A percentile compares a stretch with the other conserved stretches of the same genome.
Conservation (phyloP, 2,797 vertebrate species). For the Acrossocheilus fasciatus region DNA sequence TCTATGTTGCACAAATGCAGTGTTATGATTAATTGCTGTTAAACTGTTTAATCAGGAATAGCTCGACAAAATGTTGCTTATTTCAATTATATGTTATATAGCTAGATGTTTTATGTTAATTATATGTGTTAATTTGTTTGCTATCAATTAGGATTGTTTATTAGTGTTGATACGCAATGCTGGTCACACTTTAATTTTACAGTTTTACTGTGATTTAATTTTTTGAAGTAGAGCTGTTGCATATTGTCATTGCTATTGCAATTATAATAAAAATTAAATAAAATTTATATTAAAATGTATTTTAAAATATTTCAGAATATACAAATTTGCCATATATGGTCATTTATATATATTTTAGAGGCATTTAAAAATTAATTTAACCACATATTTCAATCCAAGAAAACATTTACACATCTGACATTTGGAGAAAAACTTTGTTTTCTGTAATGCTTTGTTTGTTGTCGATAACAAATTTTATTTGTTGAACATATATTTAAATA, state of each 20-base stretch:
- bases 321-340: no score
- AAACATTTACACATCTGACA: no score
- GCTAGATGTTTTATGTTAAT: not conserved
- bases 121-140: not conserved
- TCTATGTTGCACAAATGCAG: not conserved
- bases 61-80: not conserved
- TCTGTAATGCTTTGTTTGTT: no score
- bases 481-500: no score
- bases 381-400: no score
- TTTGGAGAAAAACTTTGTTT: no score
- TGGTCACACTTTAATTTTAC: not conserved
- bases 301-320: not conserved
- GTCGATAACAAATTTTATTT: no score
- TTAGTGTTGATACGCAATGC: not conserved
- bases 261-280: not conserved
- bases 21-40: not conserved
- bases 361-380: no score
- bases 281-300: no score
- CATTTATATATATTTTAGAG: no score
- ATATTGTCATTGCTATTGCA: not conserved
- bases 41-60: not conserved
- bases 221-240: not conserved
- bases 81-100: not conserved
- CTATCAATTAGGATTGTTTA: not conserved
- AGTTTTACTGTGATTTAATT: not conserved